Evolutionary conservation across 2,888 invertebrate genomes (phyloP), one percentile per base, ranked within the genome.

Genomic region (Globia sparganii): DNA sequence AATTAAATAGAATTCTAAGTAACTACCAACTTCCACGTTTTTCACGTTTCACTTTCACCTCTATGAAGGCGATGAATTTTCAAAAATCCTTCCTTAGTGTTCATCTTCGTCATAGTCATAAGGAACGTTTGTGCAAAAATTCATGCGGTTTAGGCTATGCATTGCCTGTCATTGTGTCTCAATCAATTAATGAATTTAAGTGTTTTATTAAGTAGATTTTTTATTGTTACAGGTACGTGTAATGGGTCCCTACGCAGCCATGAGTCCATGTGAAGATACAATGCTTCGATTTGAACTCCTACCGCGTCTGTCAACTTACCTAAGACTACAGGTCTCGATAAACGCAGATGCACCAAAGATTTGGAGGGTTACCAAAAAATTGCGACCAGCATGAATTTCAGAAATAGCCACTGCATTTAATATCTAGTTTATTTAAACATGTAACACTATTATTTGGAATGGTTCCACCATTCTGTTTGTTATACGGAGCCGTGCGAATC

Each of bases 321-420:
- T 34, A 40, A 9, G 8, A 56, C 56, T 37, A 46, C 37, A 65
- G 5, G 40, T 58, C 34, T 28, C 34, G 15, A 37, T 31, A 67
- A 59, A 28, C 37, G 0, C 59, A 18, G 21, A 67, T 82, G 66
- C 72, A 70, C 21, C 5, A 37, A 37, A 6, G 1, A 69, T 13
- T 83, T 85, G 85, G 86, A 85, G 25, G 9, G 65, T n/a, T 21
- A 15, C 86, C 86, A 83, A 66, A 72, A 53, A 1, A 61, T n/a
- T 49, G 9, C n/a, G 1, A 49, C 61, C 18, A 25, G 28, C 13
- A 25, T 46, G 43, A 58, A 40, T 6, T 64, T n/a, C 28, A 68
- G 2, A 72, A 82, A 84, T 84, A 72, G 64, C 58, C 13, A 46
- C 6, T 75, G 80, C 75, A 80, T 82, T 82, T 78, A 81, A 67